A percentile compares a stretch with the other conserved stretches of the same genome.
Evolutionary conservation across 1,140 invertebrate species (phyloP).

Genomic region (Drosophila pandora): DNA sequence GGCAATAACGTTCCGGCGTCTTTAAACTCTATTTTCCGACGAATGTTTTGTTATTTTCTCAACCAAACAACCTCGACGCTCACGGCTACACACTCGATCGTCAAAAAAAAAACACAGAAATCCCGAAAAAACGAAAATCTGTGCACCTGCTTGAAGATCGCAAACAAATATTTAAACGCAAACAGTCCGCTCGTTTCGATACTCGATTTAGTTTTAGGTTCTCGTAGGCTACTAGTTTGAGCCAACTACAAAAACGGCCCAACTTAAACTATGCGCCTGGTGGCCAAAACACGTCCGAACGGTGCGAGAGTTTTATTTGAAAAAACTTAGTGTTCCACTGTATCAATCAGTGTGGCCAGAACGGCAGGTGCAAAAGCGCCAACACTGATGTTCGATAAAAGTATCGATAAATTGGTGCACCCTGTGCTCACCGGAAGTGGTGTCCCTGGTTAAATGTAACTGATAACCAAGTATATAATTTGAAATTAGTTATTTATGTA

Average conservation of each 20-base stretch:
- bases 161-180: neutral
- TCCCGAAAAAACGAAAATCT: neutral
- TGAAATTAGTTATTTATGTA: no score
- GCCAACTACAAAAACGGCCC: neutral
- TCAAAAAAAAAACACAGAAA: neutral
- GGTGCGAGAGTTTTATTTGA: neutral
- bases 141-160: neutral
- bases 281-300: neutral
- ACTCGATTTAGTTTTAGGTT: neutral
- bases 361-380: neutral
- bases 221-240: neutral
- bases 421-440: neutral
- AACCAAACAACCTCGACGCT: neutral
- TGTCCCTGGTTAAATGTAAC: neutral
- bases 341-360: neutral
- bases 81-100: neutral
- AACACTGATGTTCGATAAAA: neutral
- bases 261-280: neutral
- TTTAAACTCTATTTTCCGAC: constrained; percentile 4
- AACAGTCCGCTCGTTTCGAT: neutral
- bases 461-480: no score
- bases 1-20: constrained; percentile 31
- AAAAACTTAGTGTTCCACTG: neutral
- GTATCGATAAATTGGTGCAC: neutral
- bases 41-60: neutral